Conservation (phyloP, 2,888 invertebrate genomes). For the Diaperis boleti region DNA sequence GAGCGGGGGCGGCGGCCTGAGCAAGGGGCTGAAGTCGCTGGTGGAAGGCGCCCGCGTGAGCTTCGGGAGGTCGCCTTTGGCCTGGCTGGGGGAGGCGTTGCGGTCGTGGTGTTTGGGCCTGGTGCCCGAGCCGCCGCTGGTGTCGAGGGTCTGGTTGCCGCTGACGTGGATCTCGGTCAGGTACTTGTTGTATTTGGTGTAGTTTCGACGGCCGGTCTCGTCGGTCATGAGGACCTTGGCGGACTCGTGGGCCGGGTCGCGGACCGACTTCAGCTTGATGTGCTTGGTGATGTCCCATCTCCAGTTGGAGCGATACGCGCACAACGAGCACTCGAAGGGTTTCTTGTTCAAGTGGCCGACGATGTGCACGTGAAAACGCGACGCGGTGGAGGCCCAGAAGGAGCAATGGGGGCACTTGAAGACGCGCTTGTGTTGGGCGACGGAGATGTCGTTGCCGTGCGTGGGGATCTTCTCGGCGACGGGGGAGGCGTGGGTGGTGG, state of each 20-base stretch:
- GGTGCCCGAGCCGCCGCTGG: constrained; percentile 64
- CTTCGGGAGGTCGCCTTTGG: constrained; percentile 56
- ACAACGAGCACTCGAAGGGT: constrained; percentile 95
- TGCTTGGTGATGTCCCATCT: constrained; percentile 97
- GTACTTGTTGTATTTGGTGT: constrained; percentile 93
- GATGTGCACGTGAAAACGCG: constrained; percentile 93
- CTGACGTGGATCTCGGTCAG: constrained; percentile 72
- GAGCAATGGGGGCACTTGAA: constrained; percentile 94
- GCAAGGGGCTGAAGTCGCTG: constrained; percentile 56
- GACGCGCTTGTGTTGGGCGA: constrained; percentile 80
- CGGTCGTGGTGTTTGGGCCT: constrained; percentile 57
- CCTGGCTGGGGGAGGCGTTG: constrained; percentile 51
- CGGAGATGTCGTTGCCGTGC: constrained; percentile 70
- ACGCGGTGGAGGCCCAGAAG: constrained; percentile 93
- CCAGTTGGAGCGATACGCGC: constrained; percentile 95
- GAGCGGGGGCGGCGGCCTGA: constrained; percentile 69
- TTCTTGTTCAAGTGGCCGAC: constrained; percentile 93
- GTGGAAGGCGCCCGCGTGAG: constrained; percentile 50
- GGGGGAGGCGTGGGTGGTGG: constrained; percentile 29
- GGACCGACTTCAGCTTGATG: constrained; percentile 88
- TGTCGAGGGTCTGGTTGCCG: constrained; percentile 61
- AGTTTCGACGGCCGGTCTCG: constrained; percentile 90
- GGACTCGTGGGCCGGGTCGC: constrained; percentile 84
- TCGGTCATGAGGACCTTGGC: constrained; percentile 91
- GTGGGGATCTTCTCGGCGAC: constrained; percentile 72